Evolutionary conservation across 2,888 invertebrate genomes (phyloP).

Genomic region (Cephus nigrinus): DNA sequence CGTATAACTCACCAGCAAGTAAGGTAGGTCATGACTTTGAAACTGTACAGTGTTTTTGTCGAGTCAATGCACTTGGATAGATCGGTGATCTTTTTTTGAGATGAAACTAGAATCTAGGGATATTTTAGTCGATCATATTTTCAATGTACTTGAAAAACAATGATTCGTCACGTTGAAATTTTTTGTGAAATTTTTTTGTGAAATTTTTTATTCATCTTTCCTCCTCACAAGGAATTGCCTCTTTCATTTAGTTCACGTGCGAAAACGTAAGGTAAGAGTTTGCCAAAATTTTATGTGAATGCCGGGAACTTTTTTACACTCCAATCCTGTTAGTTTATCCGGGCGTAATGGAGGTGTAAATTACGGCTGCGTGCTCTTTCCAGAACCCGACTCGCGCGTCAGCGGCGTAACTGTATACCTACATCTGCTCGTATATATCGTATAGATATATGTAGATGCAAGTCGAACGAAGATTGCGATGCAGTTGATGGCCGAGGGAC

Average conservation of each 20-base stretch:
- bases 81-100: not conserved
- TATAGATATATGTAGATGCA: slow-evolving; percentile 33
- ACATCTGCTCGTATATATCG: not conserved
- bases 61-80: not conserved
- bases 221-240: no score
- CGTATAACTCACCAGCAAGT: not conserved
- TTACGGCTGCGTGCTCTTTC: slow-evolving; percentile 1
- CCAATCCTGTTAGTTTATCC: slow-evolving; percentile 42
- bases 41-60: slow-evolving; percentile 39
- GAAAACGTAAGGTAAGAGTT: not conserved
- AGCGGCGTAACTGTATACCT: not conserved
- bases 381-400: not conserved
- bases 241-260: not conserved
- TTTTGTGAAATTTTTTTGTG: no score
- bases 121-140: not conserved
- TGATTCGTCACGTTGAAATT: not conserved
- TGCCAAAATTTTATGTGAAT: not conserved
- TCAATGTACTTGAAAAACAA: not conserved
- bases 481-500: not conserved
- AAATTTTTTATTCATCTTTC: no score
- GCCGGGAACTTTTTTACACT: slow-evolving; percentile 3
- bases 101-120: not conserved
- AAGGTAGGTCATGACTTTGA: slow-evolving; percentile 38
- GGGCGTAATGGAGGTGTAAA: slow-evolving; percentile 36
- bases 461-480: slow-evolving; percentile 5